Evolutionary conservation across 2,113 vertebrate species (phyloP), one percentile per base, ranked within the genome.

Genomic region (Vulpes ferrilata): DNA sequence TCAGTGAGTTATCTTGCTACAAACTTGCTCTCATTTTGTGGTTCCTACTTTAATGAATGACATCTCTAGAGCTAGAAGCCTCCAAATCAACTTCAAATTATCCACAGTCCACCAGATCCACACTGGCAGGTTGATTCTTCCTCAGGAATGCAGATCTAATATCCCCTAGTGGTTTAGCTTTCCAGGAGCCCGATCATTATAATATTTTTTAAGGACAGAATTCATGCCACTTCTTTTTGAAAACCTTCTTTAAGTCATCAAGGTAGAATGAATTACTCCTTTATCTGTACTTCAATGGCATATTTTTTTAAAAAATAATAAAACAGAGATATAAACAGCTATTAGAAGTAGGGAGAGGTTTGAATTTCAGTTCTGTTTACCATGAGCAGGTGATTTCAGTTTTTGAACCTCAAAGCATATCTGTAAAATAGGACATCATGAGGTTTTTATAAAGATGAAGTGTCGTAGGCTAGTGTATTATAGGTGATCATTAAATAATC

Each of bases 21-120:
- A 93, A 88, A 73, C 38, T 35, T 93, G 59, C 90, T 95, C 96
- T 88, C 22, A 51, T 81, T 51, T 89, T 92, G 80, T 76, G 32
- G 5, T 96, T 87, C 43, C 9, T 79, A n/a, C 27, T 79, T 89
- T 67, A 82, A 57, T 88, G 62, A 88, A 81, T 83, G 65, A 30
- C 55, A 71, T 64, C 35, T 48, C 23, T 67, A 30, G 83, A 79
- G 27, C 59, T 69, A 23, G 48, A 96, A 71, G 65, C 9, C 43
- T 79, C 55, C 82, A 65, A 67, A 67, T 59, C 32, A 27, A n/a
- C n/a, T 62, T 27, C 12, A 27, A 86, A 76, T 71, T 92, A 55
- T 59, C 30, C 5, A 1, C 4, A 25, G 30, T 32, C 20, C 22
- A 48, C 15, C 64, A 81, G 20, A 51, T 57, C 30, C 23, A 27